A percentile compares a stretch with the other conserved stretches of the same genome.
These are phyloP conservation scores for Ephydatia muelleri DNA, from an alignment of 37 sponge, comb jelly and placozoan genomes.

Conservation along the genomic window DNA sequence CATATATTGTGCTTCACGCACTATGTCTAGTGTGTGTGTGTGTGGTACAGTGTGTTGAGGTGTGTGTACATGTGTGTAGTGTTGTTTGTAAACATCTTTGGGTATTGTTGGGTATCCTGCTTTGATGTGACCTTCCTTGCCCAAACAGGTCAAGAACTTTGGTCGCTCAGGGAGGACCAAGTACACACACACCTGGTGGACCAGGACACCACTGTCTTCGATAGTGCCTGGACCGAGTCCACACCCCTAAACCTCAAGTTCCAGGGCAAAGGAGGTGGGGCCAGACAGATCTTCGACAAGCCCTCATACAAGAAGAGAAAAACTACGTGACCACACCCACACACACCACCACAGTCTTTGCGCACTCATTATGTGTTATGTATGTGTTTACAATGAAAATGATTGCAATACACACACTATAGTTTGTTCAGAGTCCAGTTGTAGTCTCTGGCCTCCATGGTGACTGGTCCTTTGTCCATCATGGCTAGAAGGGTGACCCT, in stretches of 20 bases:
- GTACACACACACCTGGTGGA: constrained; percentile 98
- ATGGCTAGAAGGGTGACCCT: constrained; percentile 24
- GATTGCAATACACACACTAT: not conserved
- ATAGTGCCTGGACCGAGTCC: constrained; percentile 86
- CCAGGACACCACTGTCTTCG: constrained; percentile 95
- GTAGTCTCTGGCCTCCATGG: constrained; percentile 50
- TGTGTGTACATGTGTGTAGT: not conserved
- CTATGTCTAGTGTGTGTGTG: too few relatives aligned
- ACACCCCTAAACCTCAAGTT: constrained; percentile 84
- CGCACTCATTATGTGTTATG: not conserved
- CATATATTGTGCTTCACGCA: too few relatives aligned
- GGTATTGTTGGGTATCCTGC: not conserved
- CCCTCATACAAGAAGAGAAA: constrained; percentile 86
- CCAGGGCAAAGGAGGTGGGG: constrained; percentile 84
- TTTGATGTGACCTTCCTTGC: not conserved
- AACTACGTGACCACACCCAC: constrained; percentile 11
- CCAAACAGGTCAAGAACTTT: constrained; percentile 96
- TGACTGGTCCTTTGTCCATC: constrained; percentile 32
- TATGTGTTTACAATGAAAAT: not conserved
- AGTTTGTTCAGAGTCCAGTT: constrained; percentile 82
- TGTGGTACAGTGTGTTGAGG: too few relatives aligned
- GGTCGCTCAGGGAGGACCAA: constrained; percentile 97
- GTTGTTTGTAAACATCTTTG: not conserved
- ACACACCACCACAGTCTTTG: not conserved
- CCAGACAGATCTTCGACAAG: constrained; percentile 76